These are phyloP conservation scores for Rhinogobius similis DNA, from an alignment of 2,113 vertebrate genomes.

Conservation along the genomic window DNA sequence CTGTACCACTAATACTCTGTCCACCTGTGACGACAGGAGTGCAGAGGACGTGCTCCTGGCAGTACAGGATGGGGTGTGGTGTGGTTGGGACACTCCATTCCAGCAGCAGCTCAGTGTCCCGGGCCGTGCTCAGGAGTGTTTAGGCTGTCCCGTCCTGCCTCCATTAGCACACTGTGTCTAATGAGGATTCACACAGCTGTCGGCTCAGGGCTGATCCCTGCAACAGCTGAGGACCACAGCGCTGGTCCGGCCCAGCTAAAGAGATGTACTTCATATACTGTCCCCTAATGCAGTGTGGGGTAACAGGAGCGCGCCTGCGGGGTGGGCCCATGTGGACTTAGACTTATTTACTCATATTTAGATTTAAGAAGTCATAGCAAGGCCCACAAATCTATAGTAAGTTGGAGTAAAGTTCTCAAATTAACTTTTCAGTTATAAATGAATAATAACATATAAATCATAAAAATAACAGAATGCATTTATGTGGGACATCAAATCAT, in stretches of 20 bases:
- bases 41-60: background rate
- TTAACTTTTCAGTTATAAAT: no score
- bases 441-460: no score
- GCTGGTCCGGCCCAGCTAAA: conserved; percentile 4
- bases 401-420: no score
- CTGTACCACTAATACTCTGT: no score
- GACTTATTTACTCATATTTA: no score
- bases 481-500: no score
- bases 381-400: no score
- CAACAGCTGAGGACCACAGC: conserved; percentile 68
- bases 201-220: conserved; percentile 64
- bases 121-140: conserved; percentile 61
- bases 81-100: conserved; percentile 6
- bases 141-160: conserved; percentile 65
- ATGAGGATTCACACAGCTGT: conserved; percentile 74
- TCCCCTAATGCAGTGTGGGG: background rate
- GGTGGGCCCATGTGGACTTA: no score
- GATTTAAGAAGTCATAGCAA: no score
- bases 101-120: conserved; percentile 35
- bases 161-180: conserved; percentile 53
- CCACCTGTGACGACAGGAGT: background rate
- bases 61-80: conserved; percentile 19
- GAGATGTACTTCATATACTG: background rate
- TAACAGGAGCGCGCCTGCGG: background rate
- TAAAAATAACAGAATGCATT: no score